These are phyloP conservation scores for Hippocampus zosterae DNA, from an alignment of 2,113 vertebrate genomes.

Conservation along the genomic window DNA sequence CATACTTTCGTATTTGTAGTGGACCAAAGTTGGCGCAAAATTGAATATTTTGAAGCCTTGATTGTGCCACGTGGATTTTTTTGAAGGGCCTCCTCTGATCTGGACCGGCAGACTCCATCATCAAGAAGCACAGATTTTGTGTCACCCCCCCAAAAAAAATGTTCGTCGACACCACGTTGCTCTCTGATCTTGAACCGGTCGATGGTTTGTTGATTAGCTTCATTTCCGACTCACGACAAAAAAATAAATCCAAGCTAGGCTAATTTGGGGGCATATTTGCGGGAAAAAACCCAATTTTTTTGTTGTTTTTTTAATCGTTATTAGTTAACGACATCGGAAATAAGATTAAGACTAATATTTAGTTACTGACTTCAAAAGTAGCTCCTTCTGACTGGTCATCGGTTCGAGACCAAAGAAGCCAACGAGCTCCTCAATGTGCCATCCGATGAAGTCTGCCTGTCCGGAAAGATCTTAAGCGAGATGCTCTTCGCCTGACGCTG, in stretches of 20 bases:
- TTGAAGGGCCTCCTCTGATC: background rate
- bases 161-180: background rate
- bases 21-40: background rate
- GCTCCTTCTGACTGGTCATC: background rate
- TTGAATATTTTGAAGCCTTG: background rate
- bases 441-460: background rate
- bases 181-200: background rate
- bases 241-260: background rate
- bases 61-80: background rate
- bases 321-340: background rate
- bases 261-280: background rate
- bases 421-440: background rate
- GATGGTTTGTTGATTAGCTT: background rate
- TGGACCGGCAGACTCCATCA: constrained; percentile 19
- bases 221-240: background rate
- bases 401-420: background rate
- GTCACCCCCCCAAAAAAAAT: background rate
- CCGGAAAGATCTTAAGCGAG: background rate
- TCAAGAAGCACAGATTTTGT: background rate
- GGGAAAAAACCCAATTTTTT: no score
- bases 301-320: no score
- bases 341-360: background rate
- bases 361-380: background rate
- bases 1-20: background rate
- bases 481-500: no score